Base-by-base conservation (phyloP, 2,888 invertebrate species). In the Lamproptera curius region DNA sequence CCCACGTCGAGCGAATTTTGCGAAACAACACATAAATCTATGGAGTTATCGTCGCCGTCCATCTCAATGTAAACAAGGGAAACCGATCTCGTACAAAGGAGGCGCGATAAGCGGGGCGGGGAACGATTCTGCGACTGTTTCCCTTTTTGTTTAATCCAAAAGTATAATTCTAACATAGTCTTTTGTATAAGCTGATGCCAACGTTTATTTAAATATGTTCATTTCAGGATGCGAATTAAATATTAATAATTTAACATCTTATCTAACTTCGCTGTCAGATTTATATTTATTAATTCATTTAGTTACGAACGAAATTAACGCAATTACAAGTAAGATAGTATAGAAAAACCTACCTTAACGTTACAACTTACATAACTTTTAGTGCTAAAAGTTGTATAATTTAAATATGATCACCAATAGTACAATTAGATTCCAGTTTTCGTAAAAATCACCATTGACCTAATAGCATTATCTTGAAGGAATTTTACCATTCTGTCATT, bases 61-160 rank as follows among this genome's bases (percentile, higher is more conserved):
- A 39, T 39, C 39, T 26, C 3, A 39, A 10, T 39, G 39, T 39
- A 39, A 39, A 39, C 39, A 26, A 39, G 26, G 15, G 11, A 28
- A 28, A 28, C 28, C 28, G 28, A 28, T 28, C 10, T 28, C 8
- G 28, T 6, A 28, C 28, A 26, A 39, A 39, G 39, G 14, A 26
- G 26, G 9, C 15, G 39, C 14, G 39, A 39, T 26, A 39, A 39
- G 26, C 26, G 28, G 13, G 26, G 17, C 23, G 14, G 38, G 3
- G 20, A 20, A 20, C 6, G 20, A n/a, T 5, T 28, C 3, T 28
- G 28, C 4, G 2, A 10, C 8, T 28, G 9, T 28, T 28, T 28
- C 6, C 28, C 6, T 28, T 28, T 28, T n/a, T 28, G n/a, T 28
- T 28, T 20, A 6, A 20, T 3, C 20, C 28, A 28, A 8, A 6